phyloP scores from a whole-genome alignment of 2,888 invertebrate genomes.

The Elysia crispata region DNA sequence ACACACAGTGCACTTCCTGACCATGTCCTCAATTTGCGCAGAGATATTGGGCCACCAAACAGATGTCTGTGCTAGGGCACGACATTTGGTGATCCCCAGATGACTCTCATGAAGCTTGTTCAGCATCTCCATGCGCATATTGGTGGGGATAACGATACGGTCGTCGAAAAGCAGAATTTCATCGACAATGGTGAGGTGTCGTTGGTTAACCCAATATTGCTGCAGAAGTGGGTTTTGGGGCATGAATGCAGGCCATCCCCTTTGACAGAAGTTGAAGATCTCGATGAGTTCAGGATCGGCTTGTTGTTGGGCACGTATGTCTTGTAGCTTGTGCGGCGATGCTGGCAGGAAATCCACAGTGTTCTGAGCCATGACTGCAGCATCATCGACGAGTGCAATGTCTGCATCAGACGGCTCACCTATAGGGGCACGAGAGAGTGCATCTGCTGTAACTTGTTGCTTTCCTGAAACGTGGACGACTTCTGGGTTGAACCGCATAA shows the following conservation, averaged over 20 bases:
- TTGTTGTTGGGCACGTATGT: slow-evolving; percentile 1
- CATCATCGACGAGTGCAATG: not conserved
- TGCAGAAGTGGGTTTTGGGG: slow-evolving; percentile 15
- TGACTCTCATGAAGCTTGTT: slow-evolving; percentile 24
- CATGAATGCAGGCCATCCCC: slow-evolving; percentile 24
- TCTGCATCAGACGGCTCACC: not conserved
- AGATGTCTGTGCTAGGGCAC: not conserved
- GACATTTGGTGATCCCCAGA: slow-evolving; percentile 35
- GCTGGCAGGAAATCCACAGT: slow-evolving; percentile 18
- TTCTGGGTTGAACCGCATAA: not conserved
- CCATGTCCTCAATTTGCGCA: slow-evolving; percentile 27
- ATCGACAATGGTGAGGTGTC: slow-evolving; percentile 5
- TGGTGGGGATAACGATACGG: slow-evolving; percentile 34
- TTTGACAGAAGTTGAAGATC: not conserved
- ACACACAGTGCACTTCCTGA: slow-evolving; percentile 15
- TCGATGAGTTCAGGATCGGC: not conserved
- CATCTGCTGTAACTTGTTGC: not conserved
- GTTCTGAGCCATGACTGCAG: not conserved
- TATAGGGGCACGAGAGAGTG: slow-evolving; percentile 14
- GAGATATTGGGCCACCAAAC: slow-evolving; percentile 30
- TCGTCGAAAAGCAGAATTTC: slow-evolving; percentile 11
- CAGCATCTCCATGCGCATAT: slow-evolving; percentile 23
- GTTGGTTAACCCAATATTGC: not conserved
- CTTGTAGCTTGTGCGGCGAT: slow-evolving; percentile 1
- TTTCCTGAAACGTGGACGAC: not conserved